Evolutionary conservation across 1,140 invertebrate genomes (phyloP), one percentile per base, ranked within the genome.

Genomic region (Eriocheir sinensis): DNA sequence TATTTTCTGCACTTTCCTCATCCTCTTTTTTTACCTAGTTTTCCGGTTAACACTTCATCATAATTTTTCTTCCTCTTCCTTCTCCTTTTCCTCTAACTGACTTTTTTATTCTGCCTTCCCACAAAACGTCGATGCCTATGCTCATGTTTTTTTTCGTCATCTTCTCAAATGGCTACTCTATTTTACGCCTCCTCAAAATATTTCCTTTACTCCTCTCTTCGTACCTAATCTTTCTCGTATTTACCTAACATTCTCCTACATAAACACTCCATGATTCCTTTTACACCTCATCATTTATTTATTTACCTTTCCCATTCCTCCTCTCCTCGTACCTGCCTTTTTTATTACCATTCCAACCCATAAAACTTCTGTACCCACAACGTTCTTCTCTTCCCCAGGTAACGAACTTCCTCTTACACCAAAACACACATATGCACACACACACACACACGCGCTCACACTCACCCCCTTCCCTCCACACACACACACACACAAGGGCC

Each of bases 121-220:
- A 21, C 34, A 15, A 15, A 15, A 72, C n/a, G 60, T 72, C 12
- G 12, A 72, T 41, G 32, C 85, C 38, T 40, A 21, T 27, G 17
- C 85, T 41, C 34, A 4, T 32, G 40, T 44, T 15, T 34, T 44
- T 44, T 2, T 3, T 41, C 40, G 30, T 44, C 17, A n/a, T 27
- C 30, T 53, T 89, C 40, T 32, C 8, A 21, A 34, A 38, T 38
- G 32, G 21, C 4, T 4, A 38, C 85, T n/a, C 44, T 60, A 9
- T 60, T 30, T 60, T 12, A 21, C 34, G 40, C 53, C 80, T 60
- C 80, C 90, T 80, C 89, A 60, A 36, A 41, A 4, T 41, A 12
- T 90, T 30, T 90, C 40, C 72, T 30, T 90, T 53, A 60, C 90
- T 91, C 34, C 27, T 40, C 40, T 38, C 40, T 60, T 79, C 60